Evolutionary conservation across 2,888 invertebrate genomes (phyloP).

Genomic region (Phyllotreta cruciferae): DNA sequence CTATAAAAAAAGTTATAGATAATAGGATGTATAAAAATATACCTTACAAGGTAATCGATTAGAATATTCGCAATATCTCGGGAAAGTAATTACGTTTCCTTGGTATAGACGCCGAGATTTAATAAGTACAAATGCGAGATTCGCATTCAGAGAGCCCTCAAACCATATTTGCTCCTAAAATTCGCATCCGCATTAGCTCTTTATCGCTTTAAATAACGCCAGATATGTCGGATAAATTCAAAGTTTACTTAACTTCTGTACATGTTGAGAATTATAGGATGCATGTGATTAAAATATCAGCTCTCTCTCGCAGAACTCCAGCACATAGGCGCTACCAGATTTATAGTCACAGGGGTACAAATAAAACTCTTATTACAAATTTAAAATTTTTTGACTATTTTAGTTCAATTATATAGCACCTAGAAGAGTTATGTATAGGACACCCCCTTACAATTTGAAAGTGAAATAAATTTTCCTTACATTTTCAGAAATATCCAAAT

Average conservation of each 20-base stretch:
- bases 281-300: conserved; percentile 27
- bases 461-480: no score
- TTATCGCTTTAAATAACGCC: conserved; percentile 23
- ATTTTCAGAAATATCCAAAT: no score
- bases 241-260: conserved; percentile 27
- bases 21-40: conserved; percentile 1
- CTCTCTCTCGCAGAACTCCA: conserved; percentile 10
- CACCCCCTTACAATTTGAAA: no score
- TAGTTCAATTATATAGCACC: no score
- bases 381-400: no score
- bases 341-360: neutral
- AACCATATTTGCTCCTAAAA: conserved; percentile 23
- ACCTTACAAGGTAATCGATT: neutral
- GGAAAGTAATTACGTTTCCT: neutral
- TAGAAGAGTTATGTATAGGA: no score
- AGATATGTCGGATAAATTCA: conserved; percentile 26
- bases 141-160: conserved; percentile 1
- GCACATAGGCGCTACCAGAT: neutral
- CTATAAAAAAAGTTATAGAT: neutral
- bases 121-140: neutral
- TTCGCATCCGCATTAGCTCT: conserved; percentile 23
- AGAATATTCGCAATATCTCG: neutral
- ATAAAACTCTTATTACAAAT: neutral
- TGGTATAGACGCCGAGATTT: neutral
- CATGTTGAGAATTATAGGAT: conserved; percentile 26